phyloP scores from a whole-genome alignment of 2,113 vertebrate species.

The Rhabdornis inornatus region DNA sequence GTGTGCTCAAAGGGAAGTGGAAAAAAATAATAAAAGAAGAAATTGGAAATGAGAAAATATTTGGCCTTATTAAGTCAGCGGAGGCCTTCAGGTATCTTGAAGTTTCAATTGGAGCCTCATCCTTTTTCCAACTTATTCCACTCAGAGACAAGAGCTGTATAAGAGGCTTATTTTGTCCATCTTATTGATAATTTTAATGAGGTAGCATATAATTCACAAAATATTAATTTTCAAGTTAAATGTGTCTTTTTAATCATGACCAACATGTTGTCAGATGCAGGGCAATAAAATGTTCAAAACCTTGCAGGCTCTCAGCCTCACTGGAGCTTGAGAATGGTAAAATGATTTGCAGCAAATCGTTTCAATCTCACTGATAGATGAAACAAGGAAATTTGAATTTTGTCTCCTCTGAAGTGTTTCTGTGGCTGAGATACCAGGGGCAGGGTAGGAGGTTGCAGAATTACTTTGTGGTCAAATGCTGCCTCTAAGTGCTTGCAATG shows the following conservation, averaged over 20 bases:
- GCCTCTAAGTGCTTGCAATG: neutral
- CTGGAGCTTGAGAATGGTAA: neutral
- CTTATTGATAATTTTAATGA: neutral
- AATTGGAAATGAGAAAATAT: neutral
- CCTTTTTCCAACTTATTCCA: neutral
- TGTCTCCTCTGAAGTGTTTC: neutral
- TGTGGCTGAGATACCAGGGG: neutral
- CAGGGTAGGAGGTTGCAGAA: neutral
- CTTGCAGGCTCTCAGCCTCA: neutral
- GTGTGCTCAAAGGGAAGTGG: neutral
- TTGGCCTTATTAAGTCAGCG: neutral
- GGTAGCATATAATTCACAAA: neutral
- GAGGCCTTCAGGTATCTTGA: neutral
- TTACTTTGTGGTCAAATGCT: neutral
- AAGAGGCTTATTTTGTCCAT: neutral
- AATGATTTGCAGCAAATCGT: neutral
- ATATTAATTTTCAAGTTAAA: neutral
- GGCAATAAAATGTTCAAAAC: neutral
- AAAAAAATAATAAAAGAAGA: neutral
- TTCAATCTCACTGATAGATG: neutral
- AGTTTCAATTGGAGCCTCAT: neutral
- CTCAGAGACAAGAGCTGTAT: neutral
- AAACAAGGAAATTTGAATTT: neutral
- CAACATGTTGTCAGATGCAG: neutral
- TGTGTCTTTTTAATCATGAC: neutral